phyloP scores from a whole-genome alignment of 1,140 invertebrate species.

The Drosophila simulans region DNA sequence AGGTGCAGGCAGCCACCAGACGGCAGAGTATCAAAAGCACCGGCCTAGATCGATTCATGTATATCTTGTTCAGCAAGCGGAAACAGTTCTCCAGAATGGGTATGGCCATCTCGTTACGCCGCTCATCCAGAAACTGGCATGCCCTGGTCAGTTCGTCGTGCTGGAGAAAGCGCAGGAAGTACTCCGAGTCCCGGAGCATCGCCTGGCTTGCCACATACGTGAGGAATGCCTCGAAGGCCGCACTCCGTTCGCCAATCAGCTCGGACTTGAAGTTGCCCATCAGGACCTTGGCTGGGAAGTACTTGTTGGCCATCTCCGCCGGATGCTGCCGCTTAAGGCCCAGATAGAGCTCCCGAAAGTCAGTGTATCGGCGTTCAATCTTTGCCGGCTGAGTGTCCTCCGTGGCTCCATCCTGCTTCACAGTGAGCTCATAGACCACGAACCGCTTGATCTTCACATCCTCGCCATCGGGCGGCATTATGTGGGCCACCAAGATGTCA shows the following conservation, averaged over 20 bases:
- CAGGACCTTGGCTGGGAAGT: constrained; percentile 91
- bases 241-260: constrained; percentile 89
- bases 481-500: constrained; percentile 85
- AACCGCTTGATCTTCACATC: constrained; percentile 87
- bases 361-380: constrained; percentile 90
- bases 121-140: constrained; percentile 86
- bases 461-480: constrained; percentile 82
- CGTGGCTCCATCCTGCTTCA: constrained; percentile 85
- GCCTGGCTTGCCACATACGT: constrained; percentile 87
- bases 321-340: constrained; percentile 88
- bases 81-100: constrained; percentile 89
- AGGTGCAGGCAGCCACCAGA: constrained; percentile 86
- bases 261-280: constrained; percentile 91
- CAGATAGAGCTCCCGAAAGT: constrained; percentile 90
- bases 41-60: constrained; percentile 88
- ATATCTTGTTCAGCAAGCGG: constrained; percentile 90
- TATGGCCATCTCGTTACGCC: constrained; percentile 88
- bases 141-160: constrained; percentile 88
- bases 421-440: constrained; percentile 88
- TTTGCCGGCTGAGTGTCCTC: constrained; percentile 87
- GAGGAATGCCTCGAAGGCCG: constrained; percentile 89
- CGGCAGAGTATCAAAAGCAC: constrained; percentile 90
- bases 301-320: constrained; percentile 86
- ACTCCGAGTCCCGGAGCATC: constrained; percentile 87
- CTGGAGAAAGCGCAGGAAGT: constrained; percentile 89